Evolutionary conservation across 1,140 invertebrate species (phyloP).

Genomic region (Aphidius ervi): DNA sequence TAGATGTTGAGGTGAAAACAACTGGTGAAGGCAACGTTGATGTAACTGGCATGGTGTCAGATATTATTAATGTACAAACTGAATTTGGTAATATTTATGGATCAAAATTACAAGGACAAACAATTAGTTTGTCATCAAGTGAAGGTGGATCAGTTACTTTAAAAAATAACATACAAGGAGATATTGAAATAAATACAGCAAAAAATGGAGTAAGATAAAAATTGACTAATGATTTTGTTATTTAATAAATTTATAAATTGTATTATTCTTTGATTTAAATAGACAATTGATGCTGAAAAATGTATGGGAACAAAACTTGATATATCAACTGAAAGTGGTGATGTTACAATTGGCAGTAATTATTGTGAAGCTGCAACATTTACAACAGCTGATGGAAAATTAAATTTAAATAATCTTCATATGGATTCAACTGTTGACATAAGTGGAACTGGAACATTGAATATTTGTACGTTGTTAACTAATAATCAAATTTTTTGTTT

Average conservation of each 20-base stretch:
- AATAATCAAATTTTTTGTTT: not conserved
- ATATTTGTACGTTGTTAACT: slow-evolving; percentile 20
- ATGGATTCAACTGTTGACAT: slow-evolving; percentile 26
- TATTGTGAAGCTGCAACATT: slow-evolving; percentile 27
- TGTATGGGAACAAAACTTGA: slow-evolving; percentile 24
- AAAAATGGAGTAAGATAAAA: slow-evolving; percentile 21
- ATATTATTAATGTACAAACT: slow-evolving; percentile 22
- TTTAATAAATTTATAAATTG: not conserved
- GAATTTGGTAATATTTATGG: slow-evolving; percentile 26
- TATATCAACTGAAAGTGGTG: slow-evolving; percentile 26
- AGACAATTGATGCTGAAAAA: slow-evolving; percentile 25
- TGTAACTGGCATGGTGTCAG: slow-evolving; percentile 24
- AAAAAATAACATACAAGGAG: slow-evolving; percentile 20
- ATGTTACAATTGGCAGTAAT: slow-evolving; percentile 26
- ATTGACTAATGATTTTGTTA: too few species aligned
- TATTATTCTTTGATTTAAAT: slow-evolving; percentile 8
- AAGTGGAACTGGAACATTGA: slow-evolving; percentile 20
- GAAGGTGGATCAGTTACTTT: slow-evolving; percentile 25
- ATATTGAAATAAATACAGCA: slow-evolving; percentile 25
- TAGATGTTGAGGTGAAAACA: slow-evolving; percentile 24
- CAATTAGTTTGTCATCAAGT: slow-evolving; percentile 22
- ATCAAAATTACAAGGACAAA: slow-evolving; percentile 23
- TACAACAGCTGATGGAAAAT: slow-evolving; percentile 22
- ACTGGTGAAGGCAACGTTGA: slow-evolving; percentile 14
- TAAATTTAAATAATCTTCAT: slow-evolving; percentile 28